Percentiles rank a stretch among this genome's conserved stretches.
Conservation (phyloP, 2,797 vertebrate species). For the Euthynnus affinis region DNA sequence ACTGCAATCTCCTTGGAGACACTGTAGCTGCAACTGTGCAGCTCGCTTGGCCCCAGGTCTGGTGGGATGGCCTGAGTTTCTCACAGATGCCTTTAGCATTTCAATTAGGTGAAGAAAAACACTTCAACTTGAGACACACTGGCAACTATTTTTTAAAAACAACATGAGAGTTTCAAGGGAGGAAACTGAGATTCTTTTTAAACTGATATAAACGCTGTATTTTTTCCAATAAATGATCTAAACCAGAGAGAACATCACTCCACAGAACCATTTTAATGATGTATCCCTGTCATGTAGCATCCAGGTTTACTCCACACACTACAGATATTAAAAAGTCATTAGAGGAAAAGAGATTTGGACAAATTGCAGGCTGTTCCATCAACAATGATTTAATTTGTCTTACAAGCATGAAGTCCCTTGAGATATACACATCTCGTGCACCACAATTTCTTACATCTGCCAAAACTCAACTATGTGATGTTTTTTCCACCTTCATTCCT, state of each 20-base stretch:
- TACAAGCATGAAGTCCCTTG: constrained; percentile 22
- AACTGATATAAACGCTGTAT: constrained; percentile 4
- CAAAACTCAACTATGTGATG: constrained; percentile 32
- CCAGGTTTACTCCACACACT: constrained; percentile 25
- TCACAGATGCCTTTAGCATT: constrained; percentile 75
- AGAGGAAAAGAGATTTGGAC: constrained; percentile 39
- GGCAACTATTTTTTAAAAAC: constrained; percentile 17
- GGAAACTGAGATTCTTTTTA: constrained; percentile 3
- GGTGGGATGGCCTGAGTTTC: constrained; percentile 64
- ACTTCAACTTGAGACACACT: constrained; percentile 45
- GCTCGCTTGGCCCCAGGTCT: constrained; percentile 61
- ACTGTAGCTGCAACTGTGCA: constrained; percentile 61
- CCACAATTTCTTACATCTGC: constrained; percentile 53
- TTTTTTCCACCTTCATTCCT: constrained; percentile 37
- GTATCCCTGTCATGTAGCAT: constrained; percentile 13
- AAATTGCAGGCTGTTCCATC: constrained; percentile 45
- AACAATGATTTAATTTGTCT: constrained; percentile 52
- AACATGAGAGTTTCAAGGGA: constrained; percentile 26
- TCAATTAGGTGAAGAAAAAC: constrained; percentile 75
- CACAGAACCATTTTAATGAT: constrained; percentile 26
- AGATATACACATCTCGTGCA: constrained; percentile 41
- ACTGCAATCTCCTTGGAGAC: constrained; percentile 77
- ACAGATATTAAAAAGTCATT: constrained; percentile 54
- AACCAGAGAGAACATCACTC: constrained; percentile 3
- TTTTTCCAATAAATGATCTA: constrained; percentile 9